Evolutionary conservation across 1,140 invertebrate species (phyloP), one percentile per base, ranked within the genome.

Genomic region (Caenorhabditis tropicalis): DNA sequence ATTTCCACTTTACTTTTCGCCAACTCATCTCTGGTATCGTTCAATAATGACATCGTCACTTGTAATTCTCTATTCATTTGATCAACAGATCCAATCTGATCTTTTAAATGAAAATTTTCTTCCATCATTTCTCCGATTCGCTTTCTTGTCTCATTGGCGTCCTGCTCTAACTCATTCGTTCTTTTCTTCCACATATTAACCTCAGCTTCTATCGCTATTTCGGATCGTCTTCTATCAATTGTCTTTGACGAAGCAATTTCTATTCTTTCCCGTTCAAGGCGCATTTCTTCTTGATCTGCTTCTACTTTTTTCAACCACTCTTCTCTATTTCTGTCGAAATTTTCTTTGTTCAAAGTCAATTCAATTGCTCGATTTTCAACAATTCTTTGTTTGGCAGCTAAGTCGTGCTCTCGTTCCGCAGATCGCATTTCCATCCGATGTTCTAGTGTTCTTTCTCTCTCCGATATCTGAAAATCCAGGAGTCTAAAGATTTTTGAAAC

Each of bases 41-140:
- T 74, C 10, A 74, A 43, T 21, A 36, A 5, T 12, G 36, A 27
- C 36, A 74, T 74, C 0, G 65, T 43, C 6, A 74, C 65, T 7
- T 74, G 36, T 4, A 74, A n/a, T 12, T 74, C 65, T 74, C 29
- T 74, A 24, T 74, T 39, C 1, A 74, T 19, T 31, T 74, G 65
- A 15, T n/a, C 29, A 24, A 74, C 1, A 0, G 65, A n/a, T 2
- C 33, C 9, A 9, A 31, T 74, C 27, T 74, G 65, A 46, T 74
- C 36, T 74, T 74, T 74, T 4, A 74, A 24, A 4, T n/a, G 65
- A 31, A 74, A 74, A 15, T 74, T 74, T 10, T 74, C 65, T 74
- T 81, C 79, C 79, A 81, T 81, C 31, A 81, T 48, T 29, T 81
- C 79, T 29, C 79, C 79, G 27, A 81, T 31, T 31, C 36, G 27